Base-by-base conservation (phyloP, 2,888 invertebrate species). In the Iphiclides podalirius region DNA sequence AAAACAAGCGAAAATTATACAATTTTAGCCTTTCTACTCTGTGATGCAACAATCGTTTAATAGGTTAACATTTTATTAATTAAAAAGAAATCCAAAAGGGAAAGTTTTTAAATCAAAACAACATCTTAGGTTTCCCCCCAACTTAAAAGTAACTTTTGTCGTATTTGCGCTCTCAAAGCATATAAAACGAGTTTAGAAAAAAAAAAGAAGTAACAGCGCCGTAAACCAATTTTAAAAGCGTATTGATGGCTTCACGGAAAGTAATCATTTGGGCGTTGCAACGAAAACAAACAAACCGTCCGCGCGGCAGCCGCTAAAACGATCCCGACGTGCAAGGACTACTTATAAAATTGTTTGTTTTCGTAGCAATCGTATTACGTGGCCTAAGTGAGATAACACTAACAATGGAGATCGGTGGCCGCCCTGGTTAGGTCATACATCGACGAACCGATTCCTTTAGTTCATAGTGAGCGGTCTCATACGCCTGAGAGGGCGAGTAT, bases 341-440 rank as follows among this genome's bases (percentile, higher is more conserved):
- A 73, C 70, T 71, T 67, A 56, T 55, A 64, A 66, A 43, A 64
- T 50, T 81, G 81, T 80, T 81, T 83, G 66, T 79, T 79, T 76
- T 66, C 43, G 66, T 61, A 74, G 49, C 64, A 62, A 63, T 70
- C 59, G 57, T 63, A 65, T 58, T 61, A 55, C 65, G 61, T 61
- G 54, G 59, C 47, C 12, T 9, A 13, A 37, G 37, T 20, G 12
- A 15, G 33, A 15, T 38, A 46, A 26, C 15, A 44, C 23, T 36
- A 47, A n/a, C n/a, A n/a, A 53, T 39, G 34, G 46, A 61, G 60
- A 51, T 64, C 3, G 20, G 20, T 20, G 20, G 20, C 6, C 20
- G 20, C 20, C 6, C 20, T 3, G 20, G 20, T 20, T 20, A 28
- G 2, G 20, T 20, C 20, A 3, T 20, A 20, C 6, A 20, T 20